Evolutionary conservation across 2,113 vertebrate genomes (phyloP), one percentile per base, ranked within the genome.

Genomic region (Corvus hawaiiensis): DNA sequence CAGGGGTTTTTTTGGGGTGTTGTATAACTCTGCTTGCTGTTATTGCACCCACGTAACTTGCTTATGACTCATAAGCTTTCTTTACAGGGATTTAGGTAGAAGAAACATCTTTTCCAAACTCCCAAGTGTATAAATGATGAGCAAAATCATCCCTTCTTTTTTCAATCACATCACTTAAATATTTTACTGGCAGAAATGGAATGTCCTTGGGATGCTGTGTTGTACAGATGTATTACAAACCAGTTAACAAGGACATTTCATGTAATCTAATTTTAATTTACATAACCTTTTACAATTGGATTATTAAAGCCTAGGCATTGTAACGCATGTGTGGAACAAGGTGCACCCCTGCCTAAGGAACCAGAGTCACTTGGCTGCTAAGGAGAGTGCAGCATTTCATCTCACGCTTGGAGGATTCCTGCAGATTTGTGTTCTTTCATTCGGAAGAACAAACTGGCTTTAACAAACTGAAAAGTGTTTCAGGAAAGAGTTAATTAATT

Each of bases 191-290:
- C 12, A 4, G 15, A 69, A 83, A 61, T 17, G 7, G 33, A 66
- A 69, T 21, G 59, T 88, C 87, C 46, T 95, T 80, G 63, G 23
- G 51, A 59, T 35, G 39, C 27, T 55, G 37, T 15, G 35, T 71
- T 74, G 35, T 44, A 80, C 9, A 63, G 43, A 76, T 59, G 74
- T 73, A 35, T 90, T 69, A 80, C 54, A 95, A 93, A 88, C 13
- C 27, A 11, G 75, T 83, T 86, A 91, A 94, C 63, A 83, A 43
- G 68, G 87, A 67, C 82, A 71, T 63, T 83, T 91, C 5, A 19
- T 55, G 67, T 94, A 79, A 90, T 91, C 51, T 55, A 90, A 94
- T 94, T 90, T 92, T 63, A 76, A 93, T 90, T 91, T 88, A 44
- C 59, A 69, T 46, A 76, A 73, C 58, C 71, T 88, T 93, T 90